phyloP scores from a whole-genome alignment of 2,888 invertebrate species.

The Rhopalosiphum nymphaeae region DNA sequence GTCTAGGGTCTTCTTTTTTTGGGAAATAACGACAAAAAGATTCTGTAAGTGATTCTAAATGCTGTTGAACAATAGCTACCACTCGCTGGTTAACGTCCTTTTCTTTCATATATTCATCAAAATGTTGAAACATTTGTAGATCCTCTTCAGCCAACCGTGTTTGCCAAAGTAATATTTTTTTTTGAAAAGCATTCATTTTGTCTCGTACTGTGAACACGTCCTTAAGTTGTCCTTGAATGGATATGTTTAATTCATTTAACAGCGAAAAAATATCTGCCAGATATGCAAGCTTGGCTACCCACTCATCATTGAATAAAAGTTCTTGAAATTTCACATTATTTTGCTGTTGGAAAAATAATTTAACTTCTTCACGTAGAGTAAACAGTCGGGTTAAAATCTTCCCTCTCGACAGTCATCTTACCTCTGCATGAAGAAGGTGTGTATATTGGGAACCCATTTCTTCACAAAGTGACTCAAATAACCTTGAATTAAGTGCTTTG shows the following conservation, averaged over 20 bases:
- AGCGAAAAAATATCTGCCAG: constrained; percentile 15
- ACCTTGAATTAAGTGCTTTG: constrained; percentile 39
- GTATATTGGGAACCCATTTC: constrained; percentile 55
- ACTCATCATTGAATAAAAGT: constrained; percentile 47
- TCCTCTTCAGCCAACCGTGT: constrained; percentile 10
- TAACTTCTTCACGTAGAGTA: constrained; percentile 36
- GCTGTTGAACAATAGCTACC: constrained; percentile 35
- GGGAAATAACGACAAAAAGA: constrained; percentile 16
- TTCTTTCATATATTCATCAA: constrained; percentile 41
- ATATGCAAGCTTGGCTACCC: constrained; percentile 26
- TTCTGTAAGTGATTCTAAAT: constrained; percentile 20
- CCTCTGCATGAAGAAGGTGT: constrained; percentile 49
- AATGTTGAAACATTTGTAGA: constrained; percentile 19
- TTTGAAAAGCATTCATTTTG: constrained; percentile 51
- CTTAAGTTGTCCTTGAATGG: constrained; percentile 39
- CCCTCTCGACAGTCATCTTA: constrained; percentile 24
- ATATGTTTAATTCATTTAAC: constrained; percentile 47
- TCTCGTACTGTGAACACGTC: constrained; percentile 37
- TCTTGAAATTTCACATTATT: constrained; percentile 45
- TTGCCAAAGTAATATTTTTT: constrained; percentile 44
- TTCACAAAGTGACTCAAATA: constrained; percentile 56
- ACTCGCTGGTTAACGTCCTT: constrained; percentile 38
- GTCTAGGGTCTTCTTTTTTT: constrained; percentile 7
- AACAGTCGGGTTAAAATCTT: constrained; percentile 41
- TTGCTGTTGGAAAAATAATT: constrained; percentile 42